Conservation (phyloP, 1,140 invertebrate species). For the Theocolax elegans region DNA sequence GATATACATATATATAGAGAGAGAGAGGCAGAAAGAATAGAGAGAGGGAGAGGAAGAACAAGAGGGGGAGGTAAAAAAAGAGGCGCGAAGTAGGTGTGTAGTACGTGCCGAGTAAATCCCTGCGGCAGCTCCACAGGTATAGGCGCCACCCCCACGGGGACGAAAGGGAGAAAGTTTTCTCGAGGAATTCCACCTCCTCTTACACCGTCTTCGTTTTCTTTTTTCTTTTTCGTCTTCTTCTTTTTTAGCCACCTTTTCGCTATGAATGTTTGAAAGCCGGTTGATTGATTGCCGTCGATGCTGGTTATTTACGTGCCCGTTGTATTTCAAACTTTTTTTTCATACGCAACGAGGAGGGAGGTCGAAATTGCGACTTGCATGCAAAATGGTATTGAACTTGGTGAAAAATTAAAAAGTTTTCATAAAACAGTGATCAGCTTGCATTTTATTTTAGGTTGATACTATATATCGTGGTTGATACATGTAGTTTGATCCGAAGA, state of each 20-base stretch:
- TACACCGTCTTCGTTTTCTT: too few relatives aligned
- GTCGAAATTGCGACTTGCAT: too few relatives aligned
- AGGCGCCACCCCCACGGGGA: not conserved
- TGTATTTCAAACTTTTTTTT: not conserved
- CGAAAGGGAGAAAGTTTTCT: not conserved
- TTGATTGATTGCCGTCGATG: slow-evolving; percentile 31
- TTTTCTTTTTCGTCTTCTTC: not conserved
- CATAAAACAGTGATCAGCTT: too few relatives aligned
- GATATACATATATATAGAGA: not conserved
- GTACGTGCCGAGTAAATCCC: slow-evolving; percentile 5
- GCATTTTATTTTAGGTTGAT: too few relatives aligned
- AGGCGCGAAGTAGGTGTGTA: not conserved
- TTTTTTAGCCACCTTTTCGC: not conserved
- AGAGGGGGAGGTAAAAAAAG: not conserved
- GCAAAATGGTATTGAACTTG: too few relatives aligned
- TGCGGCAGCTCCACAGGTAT: slow-evolving; percentile 9
- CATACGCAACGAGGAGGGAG: too few relatives aligned
- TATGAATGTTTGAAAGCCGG: slow-evolving; percentile 14
- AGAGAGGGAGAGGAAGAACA: not conserved
- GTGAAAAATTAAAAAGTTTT: too few relatives aligned
- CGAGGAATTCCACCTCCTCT: too few relatives aligned
- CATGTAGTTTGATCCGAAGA: too few relatives aligned
- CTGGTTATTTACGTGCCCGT: not conserved
- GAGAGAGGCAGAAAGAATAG: too few relatives aligned
- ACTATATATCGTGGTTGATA: too few relatives aligned